A percentile compares a stretch with the other conserved stretches of the same genome.
Conservation (phyloP, 2,888 invertebrate genomes). For the Eledone cirrhosa region DNA sequence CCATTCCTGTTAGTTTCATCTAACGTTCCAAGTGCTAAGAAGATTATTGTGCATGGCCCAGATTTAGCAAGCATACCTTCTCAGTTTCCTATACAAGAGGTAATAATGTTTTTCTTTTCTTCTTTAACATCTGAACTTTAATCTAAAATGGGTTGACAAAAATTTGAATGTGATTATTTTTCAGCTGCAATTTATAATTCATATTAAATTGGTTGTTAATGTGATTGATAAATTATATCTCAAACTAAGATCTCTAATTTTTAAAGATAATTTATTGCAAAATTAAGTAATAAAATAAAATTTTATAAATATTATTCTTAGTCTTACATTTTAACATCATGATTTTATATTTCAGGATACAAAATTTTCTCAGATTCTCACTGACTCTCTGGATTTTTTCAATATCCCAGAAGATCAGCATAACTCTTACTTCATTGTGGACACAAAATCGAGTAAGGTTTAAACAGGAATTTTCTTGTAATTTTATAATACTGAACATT, state of each 20-base stretch:
- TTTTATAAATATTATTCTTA: too few species aligned
- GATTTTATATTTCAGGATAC: slow-evolving; percentile 76
- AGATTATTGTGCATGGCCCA: slow-evolving; percentile 95
- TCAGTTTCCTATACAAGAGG: slow-evolving; percentile 92
- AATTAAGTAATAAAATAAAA: too few species aligned
- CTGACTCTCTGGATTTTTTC: slow-evolving; percentile 96
- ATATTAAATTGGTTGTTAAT: too few species aligned
- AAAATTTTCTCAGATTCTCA: slow-evolving; percentile 91
- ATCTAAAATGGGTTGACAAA: too few species aligned
- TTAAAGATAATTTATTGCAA: too few species aligned
- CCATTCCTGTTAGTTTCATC: slow-evolving; percentile 95
- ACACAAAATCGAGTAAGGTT: slow-evolving; percentile 91
- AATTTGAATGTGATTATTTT: too few species aligned
- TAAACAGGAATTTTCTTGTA: too few species aligned
- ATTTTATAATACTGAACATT: too few species aligned
- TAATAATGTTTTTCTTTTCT: slow-evolving; percentile 35
- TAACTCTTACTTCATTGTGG: slow-evolving; percentile 92
- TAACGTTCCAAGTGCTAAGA: slow-evolving; percentile 98
- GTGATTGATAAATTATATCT: too few species aligned
- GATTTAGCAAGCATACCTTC: slow-evolving; percentile 90
- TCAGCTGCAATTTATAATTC: too few species aligned
- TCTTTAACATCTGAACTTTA: too few species aligned
- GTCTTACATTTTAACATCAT: neutral
- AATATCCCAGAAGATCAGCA: slow-evolving; percentile 91
- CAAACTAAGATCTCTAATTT: too few species aligned